Conservation (phyloP, 2,888 invertebrate species). For the Taphrorychus bicolor region DNA sequence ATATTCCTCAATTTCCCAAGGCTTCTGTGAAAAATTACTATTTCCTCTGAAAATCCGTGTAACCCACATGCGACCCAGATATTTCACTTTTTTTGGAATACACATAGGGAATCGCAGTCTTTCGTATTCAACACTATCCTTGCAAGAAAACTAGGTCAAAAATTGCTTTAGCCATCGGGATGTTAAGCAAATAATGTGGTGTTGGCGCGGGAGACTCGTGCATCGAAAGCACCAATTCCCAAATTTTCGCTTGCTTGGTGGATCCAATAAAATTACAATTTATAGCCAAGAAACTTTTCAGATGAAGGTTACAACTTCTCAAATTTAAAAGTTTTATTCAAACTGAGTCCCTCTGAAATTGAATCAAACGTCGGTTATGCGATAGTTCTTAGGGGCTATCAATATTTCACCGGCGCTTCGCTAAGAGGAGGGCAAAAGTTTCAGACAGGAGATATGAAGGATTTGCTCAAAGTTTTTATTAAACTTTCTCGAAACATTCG, state of each 20-base stretch:
- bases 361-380: slow-evolving; percentile 19
- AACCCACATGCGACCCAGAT: neutral
- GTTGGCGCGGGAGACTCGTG: neutral
- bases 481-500: neutral
- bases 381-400: slow-evolving; percentile 14
- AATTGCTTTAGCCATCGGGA: neutral
- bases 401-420: slow-evolving; percentile 14
- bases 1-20: neutral
- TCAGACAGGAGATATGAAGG: slow-evolving; percentile 6
- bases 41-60: neutral
- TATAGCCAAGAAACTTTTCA: neutral
- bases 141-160: neutral
- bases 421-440: slow-evolving; percentile 3
- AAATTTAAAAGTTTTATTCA: slow-evolving; percentile 14
- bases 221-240: neutral
- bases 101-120: neutral
- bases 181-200: neutral
- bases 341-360: slow-evolving; percentile 8
- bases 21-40: neutral
- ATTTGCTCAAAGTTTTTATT: neutral
- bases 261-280: neutral
- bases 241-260: neutral
- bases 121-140: neutral
- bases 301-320: slow-evolving; percentile 6
- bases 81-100: neutral